Conservation (phyloP, 53 echinoderm and acorn worm species). For the Antedon mediterranea region DNA sequence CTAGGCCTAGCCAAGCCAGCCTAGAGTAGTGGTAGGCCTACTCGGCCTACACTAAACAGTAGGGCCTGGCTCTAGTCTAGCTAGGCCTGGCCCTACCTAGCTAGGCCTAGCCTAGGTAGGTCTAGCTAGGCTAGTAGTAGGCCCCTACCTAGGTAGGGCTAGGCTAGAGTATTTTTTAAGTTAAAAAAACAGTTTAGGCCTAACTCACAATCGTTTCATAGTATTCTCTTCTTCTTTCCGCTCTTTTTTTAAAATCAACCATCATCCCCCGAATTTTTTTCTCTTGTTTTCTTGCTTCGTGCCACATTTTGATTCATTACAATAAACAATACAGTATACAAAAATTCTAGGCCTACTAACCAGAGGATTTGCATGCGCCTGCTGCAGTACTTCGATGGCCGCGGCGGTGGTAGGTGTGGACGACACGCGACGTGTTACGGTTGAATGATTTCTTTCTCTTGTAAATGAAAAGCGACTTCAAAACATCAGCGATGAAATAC, state of each 20-base stretch:
- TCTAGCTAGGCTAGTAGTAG: no score
- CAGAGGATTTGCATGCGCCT: no score
- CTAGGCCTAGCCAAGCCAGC: no score
- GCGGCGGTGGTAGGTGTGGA: no score
- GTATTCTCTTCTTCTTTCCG: conserved; percentile 84
- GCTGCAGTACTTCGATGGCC: no score
- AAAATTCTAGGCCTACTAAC: neutral
- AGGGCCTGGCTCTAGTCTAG: no score
- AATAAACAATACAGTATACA: neutral
- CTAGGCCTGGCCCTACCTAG: no score
- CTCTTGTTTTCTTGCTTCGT: conserved; percentile 92
- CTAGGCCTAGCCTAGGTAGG: no score
- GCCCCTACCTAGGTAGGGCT: neutral
- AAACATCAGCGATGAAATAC: neutral
- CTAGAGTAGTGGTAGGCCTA: no score
- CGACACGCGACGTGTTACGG: neutral
- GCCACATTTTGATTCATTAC: conserved; percentile 59
- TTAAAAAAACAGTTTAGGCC: no score
- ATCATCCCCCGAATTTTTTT: conserved; percentile 92
- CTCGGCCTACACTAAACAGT: no score
- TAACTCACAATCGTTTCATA: conserved; percentile 96
- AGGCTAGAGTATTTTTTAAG: neutral
- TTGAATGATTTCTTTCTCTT: neutral
- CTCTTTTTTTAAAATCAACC: conserved; percentile 93
- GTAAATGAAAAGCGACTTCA: neutral